Conservation (phyloP, 2,797 vertebrate genomes). For the Pteronotus mesoamericanus region DNA sequence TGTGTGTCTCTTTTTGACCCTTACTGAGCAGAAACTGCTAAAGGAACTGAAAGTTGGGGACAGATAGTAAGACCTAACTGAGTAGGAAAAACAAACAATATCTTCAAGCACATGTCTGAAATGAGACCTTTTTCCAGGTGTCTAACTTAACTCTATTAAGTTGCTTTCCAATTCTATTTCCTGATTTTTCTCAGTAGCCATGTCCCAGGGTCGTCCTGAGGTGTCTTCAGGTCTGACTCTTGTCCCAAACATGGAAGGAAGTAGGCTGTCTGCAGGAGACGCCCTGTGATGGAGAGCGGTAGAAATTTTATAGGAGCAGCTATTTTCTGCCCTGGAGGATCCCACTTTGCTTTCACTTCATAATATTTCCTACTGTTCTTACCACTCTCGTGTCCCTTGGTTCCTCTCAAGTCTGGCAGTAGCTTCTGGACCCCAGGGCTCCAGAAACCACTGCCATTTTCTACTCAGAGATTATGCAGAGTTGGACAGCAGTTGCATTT, state of each 20-base stretch:
- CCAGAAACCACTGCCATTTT: conserved; percentile 33
- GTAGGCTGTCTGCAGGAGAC: not conserved
- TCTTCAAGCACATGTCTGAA: not conserved
- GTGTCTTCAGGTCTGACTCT: not conserved
- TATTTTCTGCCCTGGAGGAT: not conserved
- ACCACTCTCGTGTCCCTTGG: not conserved
- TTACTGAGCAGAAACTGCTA: not conserved
- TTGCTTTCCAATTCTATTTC: not conserved
- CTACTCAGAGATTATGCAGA: not conserved
- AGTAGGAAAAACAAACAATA: not conserved
- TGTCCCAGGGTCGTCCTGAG: not conserved
- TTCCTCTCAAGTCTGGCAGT: conserved; percentile 20
- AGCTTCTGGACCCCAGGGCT: conserved; percentile 2
- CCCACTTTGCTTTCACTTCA: not conserved
- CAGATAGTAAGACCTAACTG: not conserved
- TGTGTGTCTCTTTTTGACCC: not conserved
- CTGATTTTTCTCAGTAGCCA: not conserved
- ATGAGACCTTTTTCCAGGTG: not conserved
- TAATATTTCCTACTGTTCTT: not conserved
- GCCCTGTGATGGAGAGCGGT: not conserved
- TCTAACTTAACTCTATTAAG: not conserved
- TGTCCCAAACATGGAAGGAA: not conserved
- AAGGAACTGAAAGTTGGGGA: not conserved
- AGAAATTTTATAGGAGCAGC: not conserved
- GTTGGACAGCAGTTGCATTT: conserved; percentile 54